Evolutionary conservation across 2,113 vertebrate species (phyloP).

Genomic region (mouse (Mus musculus)): DNA sequence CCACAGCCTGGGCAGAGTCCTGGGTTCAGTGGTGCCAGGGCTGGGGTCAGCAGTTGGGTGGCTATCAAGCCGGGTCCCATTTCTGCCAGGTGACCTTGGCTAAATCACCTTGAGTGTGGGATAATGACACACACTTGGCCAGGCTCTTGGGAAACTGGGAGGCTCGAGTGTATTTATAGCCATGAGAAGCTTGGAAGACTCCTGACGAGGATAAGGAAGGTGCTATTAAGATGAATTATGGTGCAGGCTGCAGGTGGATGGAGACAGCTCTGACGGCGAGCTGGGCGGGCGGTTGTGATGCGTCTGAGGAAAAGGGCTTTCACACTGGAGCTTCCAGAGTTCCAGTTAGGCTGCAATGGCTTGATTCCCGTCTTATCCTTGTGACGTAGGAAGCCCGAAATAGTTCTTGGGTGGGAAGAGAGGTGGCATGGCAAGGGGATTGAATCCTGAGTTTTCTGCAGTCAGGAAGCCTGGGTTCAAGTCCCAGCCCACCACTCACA

Average conservation of each 20-base stretch:
- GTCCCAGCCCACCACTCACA: not conserved
- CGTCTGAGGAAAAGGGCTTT: not conserved
- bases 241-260: not conserved
- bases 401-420: not conserved
- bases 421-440: accelerated
- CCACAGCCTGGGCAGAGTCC: not conserved
- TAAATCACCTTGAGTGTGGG: not conserved
- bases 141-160: not conserved
- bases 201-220: not conserved
- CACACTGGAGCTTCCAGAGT: not conserved
- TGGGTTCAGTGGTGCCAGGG: not conserved
- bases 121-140: slow-evolving; percentile 10
- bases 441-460: not conserved
- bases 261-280: not conserved
- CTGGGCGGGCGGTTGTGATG: not conserved
- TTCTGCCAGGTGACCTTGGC: not conserved
- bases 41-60: not conserved
- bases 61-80: not conserved
- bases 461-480: not conserved
- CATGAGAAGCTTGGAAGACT: not conserved
- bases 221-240: not conserved
- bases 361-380: not conserved
- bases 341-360: not conserved
- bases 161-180: not conserved
- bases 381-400: accelerated